phyloP scores from a whole-genome alignment of 2,113 vertebrate species.

The Suncus etruscus region DNA sequence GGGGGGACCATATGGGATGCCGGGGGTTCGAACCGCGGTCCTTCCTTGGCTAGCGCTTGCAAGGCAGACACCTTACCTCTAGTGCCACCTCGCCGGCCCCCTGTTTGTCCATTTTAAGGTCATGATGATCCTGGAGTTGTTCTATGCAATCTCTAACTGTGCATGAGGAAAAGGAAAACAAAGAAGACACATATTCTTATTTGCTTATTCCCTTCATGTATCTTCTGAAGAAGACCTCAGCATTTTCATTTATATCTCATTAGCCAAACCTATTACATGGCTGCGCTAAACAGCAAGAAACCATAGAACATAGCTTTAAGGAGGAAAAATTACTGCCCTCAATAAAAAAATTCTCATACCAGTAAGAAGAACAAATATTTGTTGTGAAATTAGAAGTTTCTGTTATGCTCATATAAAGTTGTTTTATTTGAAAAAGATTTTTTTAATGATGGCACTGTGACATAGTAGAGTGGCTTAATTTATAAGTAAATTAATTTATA shows the following conservation, averaged over 20 bases:
- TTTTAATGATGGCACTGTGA: too few relatives aligned
- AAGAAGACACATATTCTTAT: neutral
- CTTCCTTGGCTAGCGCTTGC: too few relatives aligned
- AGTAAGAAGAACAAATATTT: neutral
- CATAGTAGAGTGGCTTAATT: too few relatives aligned
- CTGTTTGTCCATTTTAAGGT: neutral
- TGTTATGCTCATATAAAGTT: neutral
- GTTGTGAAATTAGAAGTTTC: neutral
- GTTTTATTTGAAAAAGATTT: neutral
- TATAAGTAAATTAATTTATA: too few relatives aligned
- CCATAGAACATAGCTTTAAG: neutral
- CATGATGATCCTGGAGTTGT: neutral
- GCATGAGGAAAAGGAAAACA: neutral
- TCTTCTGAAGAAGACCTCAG: neutral
- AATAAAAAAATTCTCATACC: neutral
- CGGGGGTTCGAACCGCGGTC: too few relatives aligned
- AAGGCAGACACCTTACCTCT: too few relatives aligned
- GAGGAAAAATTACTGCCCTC: neutral
- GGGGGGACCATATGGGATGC: too few relatives aligned
- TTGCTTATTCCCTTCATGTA: conserved; percentile 15
- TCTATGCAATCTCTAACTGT: neutral
- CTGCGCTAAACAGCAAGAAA: conserved; percentile 14
- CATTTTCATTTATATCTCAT: neutral
- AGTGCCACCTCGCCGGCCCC: neutral
- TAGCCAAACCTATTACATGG: neutral